Percentiles rank a stretch among this genome's conserved stretches.
These are phyloP conservation scores for Grapholita molesta DNA, from an alignment of 1,140 invertebrate genomes.

Conservation along the genomic window DNA sequence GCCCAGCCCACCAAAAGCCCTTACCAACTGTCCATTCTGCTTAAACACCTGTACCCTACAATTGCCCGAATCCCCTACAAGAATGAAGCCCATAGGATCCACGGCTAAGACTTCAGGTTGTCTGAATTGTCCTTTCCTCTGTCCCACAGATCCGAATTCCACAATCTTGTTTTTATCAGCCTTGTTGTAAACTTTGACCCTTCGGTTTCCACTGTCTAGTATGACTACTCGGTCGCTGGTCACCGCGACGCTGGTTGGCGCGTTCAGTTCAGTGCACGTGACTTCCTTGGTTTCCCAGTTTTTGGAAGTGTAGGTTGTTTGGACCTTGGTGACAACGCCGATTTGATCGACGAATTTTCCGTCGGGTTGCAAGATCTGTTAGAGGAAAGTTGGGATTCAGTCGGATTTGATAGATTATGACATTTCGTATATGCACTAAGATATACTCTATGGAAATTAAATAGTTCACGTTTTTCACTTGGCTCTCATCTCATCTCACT, in stretches of 20 bases:
- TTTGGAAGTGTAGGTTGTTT: constrained; percentile 35
- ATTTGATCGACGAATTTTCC: constrained; percentile 71
- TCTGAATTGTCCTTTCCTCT: constrained; percentile 81
- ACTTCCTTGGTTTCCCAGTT: constrained; percentile 55
- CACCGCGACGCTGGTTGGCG: constrained; percentile 84
- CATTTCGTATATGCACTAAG: too few species aligned
- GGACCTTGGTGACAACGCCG: constrained; percentile 56
- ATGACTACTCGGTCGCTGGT: constrained; percentile 77
- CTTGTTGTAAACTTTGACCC: constrained; percentile 81
- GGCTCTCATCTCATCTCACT: too few species aligned
- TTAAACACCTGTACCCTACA: constrained; percentile 87
- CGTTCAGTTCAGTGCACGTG: constrained; percentile 79
- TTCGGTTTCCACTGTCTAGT: constrained; percentile 83
- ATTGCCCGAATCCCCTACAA: constrained; percentile 89
- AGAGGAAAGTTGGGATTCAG: not conserved
- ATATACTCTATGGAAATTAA: too few species aligned
- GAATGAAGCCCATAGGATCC: constrained; percentile 84
- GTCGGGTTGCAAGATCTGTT: constrained; percentile 70
- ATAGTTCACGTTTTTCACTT: too few species aligned
- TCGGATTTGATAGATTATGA: not conserved
- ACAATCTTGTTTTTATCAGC: constrained; percentile 72
- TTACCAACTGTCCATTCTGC: constrained; percentile 80
- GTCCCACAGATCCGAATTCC: constrained; percentile 81
- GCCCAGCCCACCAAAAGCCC: constrained; percentile 81
- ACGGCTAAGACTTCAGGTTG: constrained; percentile 84